phyloP scores from a whole-genome alignment of 2,113 vertebrate species.

The Notothenia rossii region DNA sequence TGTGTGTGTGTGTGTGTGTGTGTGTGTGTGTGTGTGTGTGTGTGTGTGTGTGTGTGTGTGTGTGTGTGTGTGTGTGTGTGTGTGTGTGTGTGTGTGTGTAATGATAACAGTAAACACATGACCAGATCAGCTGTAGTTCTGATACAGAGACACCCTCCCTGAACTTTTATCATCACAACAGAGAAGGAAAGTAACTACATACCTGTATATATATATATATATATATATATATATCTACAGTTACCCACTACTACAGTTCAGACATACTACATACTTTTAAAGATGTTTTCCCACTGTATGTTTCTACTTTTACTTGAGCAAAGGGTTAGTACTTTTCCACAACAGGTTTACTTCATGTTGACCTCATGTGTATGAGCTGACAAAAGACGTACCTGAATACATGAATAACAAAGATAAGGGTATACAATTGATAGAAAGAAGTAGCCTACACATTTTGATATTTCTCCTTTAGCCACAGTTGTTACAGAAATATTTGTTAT shows the following conservation, averaged over 20 bases:
- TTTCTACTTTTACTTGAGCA: background rate
- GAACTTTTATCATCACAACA: background rate
- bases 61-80: slow-evolving; percentile 9
- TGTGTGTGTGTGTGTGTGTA: slow-evolving; percentile 14
- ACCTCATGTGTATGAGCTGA: background rate
- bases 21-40: slow-evolving; percentile 8
- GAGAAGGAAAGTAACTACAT: background rate
- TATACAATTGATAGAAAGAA: background rate
- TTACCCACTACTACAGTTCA: too few species aligned
- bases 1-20: slow-evolving; percentile 14
- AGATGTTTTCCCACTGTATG: background rate
- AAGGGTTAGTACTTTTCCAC: background rate
- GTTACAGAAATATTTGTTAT: background rate
- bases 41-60: slow-evolving; percentile 12
- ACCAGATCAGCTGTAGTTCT: slow-evolving; percentile 9
- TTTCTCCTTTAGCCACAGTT: background rate
- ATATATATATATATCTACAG: too few species aligned
- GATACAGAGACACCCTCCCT: background rate
- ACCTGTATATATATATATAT: too few species aligned
- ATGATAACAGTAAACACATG: slow-evolving; percentile 20
- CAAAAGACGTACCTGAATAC: background rate
- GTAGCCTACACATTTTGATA: background rate
- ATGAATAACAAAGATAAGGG: background rate
- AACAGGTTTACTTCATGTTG: background rate
- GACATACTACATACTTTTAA: background rate